Conservation (phyloP, 1,140 invertebrate genomes). For the Phthorimaea operculella region DNA sequence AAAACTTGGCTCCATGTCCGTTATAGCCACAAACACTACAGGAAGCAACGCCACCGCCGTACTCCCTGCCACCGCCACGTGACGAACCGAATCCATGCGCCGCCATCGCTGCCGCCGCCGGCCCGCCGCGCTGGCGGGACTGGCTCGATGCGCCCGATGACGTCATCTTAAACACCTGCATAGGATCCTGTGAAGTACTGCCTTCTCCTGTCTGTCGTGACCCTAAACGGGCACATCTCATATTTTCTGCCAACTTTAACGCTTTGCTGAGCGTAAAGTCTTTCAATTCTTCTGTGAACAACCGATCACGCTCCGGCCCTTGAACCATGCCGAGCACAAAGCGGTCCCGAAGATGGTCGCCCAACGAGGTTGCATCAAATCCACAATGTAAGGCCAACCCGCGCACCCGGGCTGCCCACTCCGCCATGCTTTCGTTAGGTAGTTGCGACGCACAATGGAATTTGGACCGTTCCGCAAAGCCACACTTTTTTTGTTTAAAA, state of each 20-base stretch:
- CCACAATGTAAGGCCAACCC: constrained; percentile 3
- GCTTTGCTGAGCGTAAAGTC: constrained; percentile 2
- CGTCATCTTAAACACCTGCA: too few relatives aligned
- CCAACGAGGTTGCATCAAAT: background rate
- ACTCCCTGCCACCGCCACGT: too few relatives aligned
- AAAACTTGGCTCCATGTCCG: constrained; percentile 14
- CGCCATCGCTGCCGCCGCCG: background rate
- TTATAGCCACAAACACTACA: constrained; percentile 6
- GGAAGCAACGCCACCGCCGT: too few relatives aligned
- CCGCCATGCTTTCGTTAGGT: background rate
- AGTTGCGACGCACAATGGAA: background rate
- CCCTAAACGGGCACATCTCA: background rate
- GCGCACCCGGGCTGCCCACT: constrained; percentile 8
- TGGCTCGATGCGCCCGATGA: too few relatives aligned
- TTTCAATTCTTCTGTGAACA: background rate
- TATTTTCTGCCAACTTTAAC: background rate
- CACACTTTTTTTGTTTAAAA: constrained; percentile 6
- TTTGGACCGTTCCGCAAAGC: constrained; percentile 6
- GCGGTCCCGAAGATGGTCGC: constrained; percentile 2
- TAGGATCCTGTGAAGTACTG: too few relatives aligned
- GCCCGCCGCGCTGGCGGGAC: background rate
- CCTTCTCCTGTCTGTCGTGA: background rate
- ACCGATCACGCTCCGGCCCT: constrained; percentile 1
- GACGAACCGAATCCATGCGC: background rate
- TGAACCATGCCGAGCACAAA: constrained; percentile 6